Base-by-base conservation (phyloP, 2,113 vertebrate species). In the Pseudolaguvia tuberculata region DNA sequence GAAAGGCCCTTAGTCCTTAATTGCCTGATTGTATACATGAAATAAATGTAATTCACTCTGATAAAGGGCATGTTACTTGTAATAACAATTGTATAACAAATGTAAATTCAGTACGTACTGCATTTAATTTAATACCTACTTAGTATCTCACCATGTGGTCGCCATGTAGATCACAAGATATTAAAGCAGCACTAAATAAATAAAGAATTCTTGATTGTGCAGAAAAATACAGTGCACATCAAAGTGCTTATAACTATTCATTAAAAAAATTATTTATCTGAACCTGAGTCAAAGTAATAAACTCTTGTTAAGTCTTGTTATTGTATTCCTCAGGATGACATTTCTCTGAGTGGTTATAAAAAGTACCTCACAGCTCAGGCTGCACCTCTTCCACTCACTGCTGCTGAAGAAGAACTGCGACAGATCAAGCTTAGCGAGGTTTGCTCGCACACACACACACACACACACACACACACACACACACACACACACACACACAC, bases 361-460 rank as follows among this genome's bases (percentile, higher is more conserved):
- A 98, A 93, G 76, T 89, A 94, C 39, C 87, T 97, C 87, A 84
- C 91, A 62, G 91, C 92, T 10, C 93, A 93, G 71, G 89, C 93
- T 1, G 93, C 93, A 59, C 96, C 97, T 45, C 90, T 92, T 9
- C 97, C 97, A n/a, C 81, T 99, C 80, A 97, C 95, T 75, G 93
- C 94, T 78, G 95, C 96, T 75, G 97, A 99, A 87, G 94, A 98
- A 83, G 96, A 99, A 79, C 92, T 98, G 87, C 88, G 93, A 52
- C 93, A 95, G 89, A 97, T 99, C 75, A 98, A 94, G 88, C 93
- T 97, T 53, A 94, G 85, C 0, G 94, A 96, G 95, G 96, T 99
- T n/a, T n/a, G n/a, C n/a, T n/a, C n/a, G n/a, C n/a, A 35, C 31
- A 35, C 31, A 35, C 3, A 35, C 31, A 35, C 31, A 6, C 31